phyloP scores from a whole-genome alignment of 2,888 invertebrate genomes.

The Ennomos quercinarius region DNA sequence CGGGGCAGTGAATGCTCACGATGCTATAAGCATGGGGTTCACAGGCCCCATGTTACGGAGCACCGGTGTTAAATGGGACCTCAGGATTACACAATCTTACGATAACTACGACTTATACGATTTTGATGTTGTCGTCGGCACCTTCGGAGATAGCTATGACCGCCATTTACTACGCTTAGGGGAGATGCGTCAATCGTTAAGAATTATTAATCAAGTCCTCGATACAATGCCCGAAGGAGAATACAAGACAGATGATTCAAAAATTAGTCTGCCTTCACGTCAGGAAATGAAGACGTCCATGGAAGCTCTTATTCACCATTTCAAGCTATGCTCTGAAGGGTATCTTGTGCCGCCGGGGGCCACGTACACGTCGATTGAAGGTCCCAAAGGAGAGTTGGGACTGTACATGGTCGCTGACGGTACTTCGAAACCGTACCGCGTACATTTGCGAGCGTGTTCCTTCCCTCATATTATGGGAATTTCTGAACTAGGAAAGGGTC shows the following conservation, averaged over 20 bases:
- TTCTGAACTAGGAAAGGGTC: constrained; percentile 85
- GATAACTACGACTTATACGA: constrained; percentile 93
- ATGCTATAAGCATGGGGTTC: constrained; percentile 91
- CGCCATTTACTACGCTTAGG: constrained; percentile 88
- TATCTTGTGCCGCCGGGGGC: constrained; percentile 93
- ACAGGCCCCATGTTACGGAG: constrained; percentile 90
- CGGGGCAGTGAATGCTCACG: constrained; percentile 89
- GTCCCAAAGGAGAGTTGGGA: constrained; percentile 95
- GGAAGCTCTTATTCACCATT: constrained; percentile 96
- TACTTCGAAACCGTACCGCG: constrained; percentile 89
- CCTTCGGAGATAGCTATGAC: constrained; percentile 94
- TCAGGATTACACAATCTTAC: constrained; percentile 93
- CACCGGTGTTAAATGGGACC: constrained; percentile 95
- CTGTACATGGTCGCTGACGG: constrained; percentile 95
- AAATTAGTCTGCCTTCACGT: constrained; percentile 90
- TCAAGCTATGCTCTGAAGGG: constrained; percentile 94
- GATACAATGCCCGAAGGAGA: constrained; percentile 94
- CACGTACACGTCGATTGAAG: constrained; percentile 92
- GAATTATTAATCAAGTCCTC: constrained; percentile 92
- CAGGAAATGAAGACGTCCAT: constrained; percentile 94
- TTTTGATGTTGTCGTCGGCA: constrained; percentile 93
- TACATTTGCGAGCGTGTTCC: constrained; percentile 85
- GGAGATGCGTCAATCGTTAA: constrained; percentile 91
- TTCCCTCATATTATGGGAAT: constrained; percentile 88
- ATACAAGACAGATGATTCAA: constrained; percentile 91